Percentiles rank a stretch among this genome's conserved stretches.
phyloP scores from a whole-genome alignment of 2,888 invertebrate genomes.

The Trichogramma dendrolimi region DNA sequence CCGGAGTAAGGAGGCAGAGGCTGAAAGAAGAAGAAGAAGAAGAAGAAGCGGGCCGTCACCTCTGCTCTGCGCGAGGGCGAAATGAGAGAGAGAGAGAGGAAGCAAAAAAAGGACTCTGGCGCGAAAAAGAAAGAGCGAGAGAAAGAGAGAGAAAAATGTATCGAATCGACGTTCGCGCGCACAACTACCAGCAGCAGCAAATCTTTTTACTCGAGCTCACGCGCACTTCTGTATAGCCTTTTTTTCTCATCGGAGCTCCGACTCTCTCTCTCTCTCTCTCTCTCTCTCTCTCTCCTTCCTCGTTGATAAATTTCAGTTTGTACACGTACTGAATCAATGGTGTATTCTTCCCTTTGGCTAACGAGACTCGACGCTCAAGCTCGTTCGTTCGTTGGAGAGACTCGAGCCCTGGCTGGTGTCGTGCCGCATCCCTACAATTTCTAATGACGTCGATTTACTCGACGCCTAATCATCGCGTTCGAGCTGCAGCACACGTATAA shows the following conservation, averaged over 20 bases:
- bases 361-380: too few relatives aligned
- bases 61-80: background rate
- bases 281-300: background rate
- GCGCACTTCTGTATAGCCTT: constrained; percentile 1
- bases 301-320: too few relatives aligned
- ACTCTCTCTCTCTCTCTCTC: background rate
- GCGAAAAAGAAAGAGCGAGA: constrained; percentile 13
- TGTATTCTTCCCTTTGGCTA: too few relatives aligned
- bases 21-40: too few relatives aligned
- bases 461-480: too few relatives aligned
- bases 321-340: too few relatives aligned
- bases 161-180: constrained; percentile 2
- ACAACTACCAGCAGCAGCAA: background rate
- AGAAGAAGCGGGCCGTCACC: constrained; percentile 1
- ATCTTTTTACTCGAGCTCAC: constrained; percentile 5
- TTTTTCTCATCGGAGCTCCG: constrained; percentile 10
- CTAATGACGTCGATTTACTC: too few relatives aligned
- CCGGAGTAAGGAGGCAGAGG: background rate
- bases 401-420: too few relatives aligned
- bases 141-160: constrained; percentile 8
- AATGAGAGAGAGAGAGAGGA: constrained; percentile 14
- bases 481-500: too few relatives aligned
- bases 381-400: too few relatives aligned
- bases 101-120: constrained; percentile 17
- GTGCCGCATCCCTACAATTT: too few relatives aligned